phyloP scores from a whole-genome alignment of 2,797 vertebrate genomes.

The Danionella dracula region DNA sequence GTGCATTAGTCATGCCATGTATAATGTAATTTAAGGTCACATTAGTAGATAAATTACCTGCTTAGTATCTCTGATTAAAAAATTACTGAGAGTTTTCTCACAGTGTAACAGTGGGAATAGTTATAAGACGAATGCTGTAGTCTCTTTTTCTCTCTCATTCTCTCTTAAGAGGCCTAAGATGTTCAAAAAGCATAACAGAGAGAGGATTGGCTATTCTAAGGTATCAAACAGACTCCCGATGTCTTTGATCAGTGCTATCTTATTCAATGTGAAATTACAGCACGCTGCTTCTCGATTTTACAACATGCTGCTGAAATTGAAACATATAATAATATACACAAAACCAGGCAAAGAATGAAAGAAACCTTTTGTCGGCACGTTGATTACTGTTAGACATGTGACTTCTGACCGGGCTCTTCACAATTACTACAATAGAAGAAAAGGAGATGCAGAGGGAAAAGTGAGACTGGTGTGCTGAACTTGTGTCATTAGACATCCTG shows the following conservation, averaged over 20 bases:
- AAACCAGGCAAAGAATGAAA: conserved; percentile 66
- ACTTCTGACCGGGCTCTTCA: conserved; percentile 61
- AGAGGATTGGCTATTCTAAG: conserved; percentile 60
- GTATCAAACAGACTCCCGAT: conserved; percentile 70
- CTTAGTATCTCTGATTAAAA: too few species aligned
- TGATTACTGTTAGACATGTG: conserved; percentile 71
- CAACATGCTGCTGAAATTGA: conserved; percentile 59
- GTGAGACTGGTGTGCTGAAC: conserved; percentile 49
- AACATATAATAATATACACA: conserved; percentile 69
- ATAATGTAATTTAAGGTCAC: too few species aligned
- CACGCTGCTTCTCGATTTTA: conserved; percentile 55
- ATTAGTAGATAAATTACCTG: too few species aligned
- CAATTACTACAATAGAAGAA: conserved; percentile 56
- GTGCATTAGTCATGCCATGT: too few species aligned
- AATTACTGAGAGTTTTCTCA: too few species aligned
- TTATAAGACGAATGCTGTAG: conserved; percentile 64
- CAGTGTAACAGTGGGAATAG: conserved; percentile 57
- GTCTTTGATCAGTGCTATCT: conserved; percentile 74
- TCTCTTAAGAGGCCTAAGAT: conserved; percentile 59
- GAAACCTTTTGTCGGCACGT: conserved; percentile 69
- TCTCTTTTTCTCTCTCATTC: conserved; percentile 47
- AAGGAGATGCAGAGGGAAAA: conserved; percentile 39
- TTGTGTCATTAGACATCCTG: conserved; percentile 19
- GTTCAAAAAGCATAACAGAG: conserved; percentile 70
- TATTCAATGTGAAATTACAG: conserved; percentile 63